phyloP scores from a whole-genome alignment of 2,113 vertebrate genomes.

The Sturnus vulgaris region DNA sequence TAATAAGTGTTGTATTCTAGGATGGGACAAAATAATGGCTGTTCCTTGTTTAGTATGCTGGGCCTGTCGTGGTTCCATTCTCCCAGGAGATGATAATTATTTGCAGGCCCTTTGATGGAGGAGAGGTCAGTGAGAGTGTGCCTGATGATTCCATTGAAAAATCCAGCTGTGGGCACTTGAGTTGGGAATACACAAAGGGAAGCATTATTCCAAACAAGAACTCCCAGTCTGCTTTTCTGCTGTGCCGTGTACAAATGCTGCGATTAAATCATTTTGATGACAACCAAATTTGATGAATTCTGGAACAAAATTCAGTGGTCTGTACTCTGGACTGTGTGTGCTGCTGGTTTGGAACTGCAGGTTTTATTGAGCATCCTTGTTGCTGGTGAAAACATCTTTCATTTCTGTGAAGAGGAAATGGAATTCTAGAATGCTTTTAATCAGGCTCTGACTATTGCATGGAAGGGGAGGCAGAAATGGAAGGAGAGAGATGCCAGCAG shows the following conservation, averaged over 20 bases:
- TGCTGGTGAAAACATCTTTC: background rate
- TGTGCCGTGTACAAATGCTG: background rate
- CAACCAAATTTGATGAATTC: background rate
- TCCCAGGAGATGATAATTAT: background rate
- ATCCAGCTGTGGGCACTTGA: background rate
- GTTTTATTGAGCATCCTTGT: background rate
- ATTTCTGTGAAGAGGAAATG: background rate
- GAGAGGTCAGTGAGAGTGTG: background rate
- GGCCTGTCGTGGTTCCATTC: background rate
- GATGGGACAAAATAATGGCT: background rate
- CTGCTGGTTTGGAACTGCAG: background rate
- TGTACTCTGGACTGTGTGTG: background rate
- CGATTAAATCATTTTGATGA: background rate
- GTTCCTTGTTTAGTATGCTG: background rate
- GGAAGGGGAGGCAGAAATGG: background rate
- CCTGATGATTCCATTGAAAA: background rate
- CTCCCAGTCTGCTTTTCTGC: background rate
- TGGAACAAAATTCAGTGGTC: background rate
- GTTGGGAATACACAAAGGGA: background rate
- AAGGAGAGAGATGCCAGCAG: background rate
- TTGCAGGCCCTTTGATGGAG: background rate
- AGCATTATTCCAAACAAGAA: background rate
- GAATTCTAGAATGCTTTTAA: background rate
- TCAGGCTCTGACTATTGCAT: background rate
- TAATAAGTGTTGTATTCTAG: background rate